phyloP scores from a whole-genome alignment of 2,797 vertebrate genomes.

The Ficedula albicollis region DNA sequence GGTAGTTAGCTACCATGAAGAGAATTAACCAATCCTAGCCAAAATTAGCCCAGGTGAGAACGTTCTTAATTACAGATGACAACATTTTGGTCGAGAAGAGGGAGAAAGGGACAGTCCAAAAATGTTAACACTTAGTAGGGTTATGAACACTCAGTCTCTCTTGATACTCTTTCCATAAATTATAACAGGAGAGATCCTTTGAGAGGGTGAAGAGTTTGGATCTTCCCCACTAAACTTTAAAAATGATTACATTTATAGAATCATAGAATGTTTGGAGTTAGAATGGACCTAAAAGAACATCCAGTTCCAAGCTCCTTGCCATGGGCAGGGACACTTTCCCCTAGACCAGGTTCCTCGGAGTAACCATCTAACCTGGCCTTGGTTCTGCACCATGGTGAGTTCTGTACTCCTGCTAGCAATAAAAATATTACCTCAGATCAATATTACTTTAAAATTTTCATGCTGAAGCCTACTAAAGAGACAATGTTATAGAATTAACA shows the following conservation, averaged over 20 bases:
- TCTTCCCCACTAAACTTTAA: not conserved
- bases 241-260: not conserved
- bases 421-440: not conserved
- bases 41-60: not conserved
- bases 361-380: not conserved
- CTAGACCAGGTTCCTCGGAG: not conserved
- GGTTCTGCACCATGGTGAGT: not conserved
- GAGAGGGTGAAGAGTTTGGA: not conserved
- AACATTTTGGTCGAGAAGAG: not conserved
- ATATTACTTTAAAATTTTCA: not conserved
- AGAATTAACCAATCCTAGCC: not conserved
- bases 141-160: not conserved
- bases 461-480: not conserved
- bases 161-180: not conserved
- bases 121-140: not conserved
- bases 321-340: not conserved
- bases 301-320: not conserved
- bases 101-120: not conserved
- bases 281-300: not conserved
- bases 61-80: not conserved
- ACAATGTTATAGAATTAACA: not conserved
- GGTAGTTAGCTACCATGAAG: not conserved
- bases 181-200: not conserved
- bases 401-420: not conserved
- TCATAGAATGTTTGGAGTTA: not conserved